These are phyloP conservation scores for Apostichopus californicus DNA, from an alignment of 35 echinoderm and acorn worm genomes.

Conservation along the genomic window DNA sequence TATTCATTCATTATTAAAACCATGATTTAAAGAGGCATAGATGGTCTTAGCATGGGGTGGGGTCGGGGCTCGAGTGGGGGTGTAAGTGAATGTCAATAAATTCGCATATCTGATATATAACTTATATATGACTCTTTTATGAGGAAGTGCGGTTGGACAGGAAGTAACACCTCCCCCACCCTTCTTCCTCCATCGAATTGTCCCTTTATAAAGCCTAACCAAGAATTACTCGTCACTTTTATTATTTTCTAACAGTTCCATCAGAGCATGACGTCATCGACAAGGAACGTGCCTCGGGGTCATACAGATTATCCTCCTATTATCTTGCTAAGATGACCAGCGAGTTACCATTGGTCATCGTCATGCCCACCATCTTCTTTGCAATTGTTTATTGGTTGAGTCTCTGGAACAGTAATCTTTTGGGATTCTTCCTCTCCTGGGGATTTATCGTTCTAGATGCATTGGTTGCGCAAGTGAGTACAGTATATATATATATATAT, in stretches of 20 bases:
- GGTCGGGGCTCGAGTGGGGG: too few species aligned
- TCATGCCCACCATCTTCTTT: conserved; percentile 66
- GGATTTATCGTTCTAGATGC: conserved; percentile 46
- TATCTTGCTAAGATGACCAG: conserved; percentile 81
- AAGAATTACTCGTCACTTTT: background rate
- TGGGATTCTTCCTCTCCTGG: conserved; percentile 53
- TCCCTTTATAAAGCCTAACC: too few species aligned
- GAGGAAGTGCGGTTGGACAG: too few species aligned
- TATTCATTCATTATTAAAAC: too few species aligned
- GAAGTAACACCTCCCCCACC: too few species aligned
- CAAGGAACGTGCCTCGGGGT: conserved; percentile 74
- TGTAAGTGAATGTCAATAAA: too few species aligned
- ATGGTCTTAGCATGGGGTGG: too few species aligned
- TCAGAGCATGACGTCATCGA: conserved; percentile 67
- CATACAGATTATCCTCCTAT: conserved; percentile 78
- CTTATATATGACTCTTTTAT: too few species aligned
- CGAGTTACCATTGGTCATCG: conserved; percentile 66
- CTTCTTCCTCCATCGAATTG: too few species aligned
- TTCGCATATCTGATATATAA: too few species aligned
- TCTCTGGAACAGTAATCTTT: conserved; percentile 49
- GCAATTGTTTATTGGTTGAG: conserved; percentile 75
- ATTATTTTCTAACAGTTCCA: conserved; percentile 59
- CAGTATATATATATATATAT: too few species aligned
- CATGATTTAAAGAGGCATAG: too few species aligned
- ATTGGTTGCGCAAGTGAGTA: conserved; percentile 69